A percentile compares a stretch with the other conserved stretches of the same genome.
These are phyloP conservation scores for Nymphicus hollandicus DNA, from an alignment of 2,113 vertebrate species.

Conservation along the genomic window DNA sequence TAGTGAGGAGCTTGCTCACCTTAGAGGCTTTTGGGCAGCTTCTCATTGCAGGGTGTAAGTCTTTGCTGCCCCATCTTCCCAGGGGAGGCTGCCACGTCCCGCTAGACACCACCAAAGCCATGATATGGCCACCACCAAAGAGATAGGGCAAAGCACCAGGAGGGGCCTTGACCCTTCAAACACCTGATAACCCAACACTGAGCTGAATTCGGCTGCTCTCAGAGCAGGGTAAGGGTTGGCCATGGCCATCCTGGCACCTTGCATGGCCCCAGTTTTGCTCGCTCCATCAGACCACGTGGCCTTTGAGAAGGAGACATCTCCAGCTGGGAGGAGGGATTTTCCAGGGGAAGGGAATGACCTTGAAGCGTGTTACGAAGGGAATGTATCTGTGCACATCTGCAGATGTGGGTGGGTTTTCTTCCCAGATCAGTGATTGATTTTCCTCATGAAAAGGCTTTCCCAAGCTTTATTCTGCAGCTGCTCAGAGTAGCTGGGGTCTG, in stretches of 20 bases:
- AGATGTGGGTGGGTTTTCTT: background rate
- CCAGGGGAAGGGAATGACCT: background rate
- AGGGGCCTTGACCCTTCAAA: background rate
- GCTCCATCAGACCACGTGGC: fast-evolving
- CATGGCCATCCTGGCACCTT: background rate
- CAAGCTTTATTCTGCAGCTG: background rate
- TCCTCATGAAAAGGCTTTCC: background rate
- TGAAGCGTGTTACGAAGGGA: background rate
- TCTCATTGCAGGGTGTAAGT: fast-evolving
- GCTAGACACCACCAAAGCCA: background rate
- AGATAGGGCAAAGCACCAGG: background rate
- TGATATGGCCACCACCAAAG: background rate
- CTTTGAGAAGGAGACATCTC: background rate
- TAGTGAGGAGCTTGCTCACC: background rate
- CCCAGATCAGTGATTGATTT: background rate
- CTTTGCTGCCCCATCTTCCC: background rate
- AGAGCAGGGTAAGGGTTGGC: background rate
- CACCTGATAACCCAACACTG: background rate
- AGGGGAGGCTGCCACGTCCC: background rate
- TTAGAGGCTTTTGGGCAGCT: background rate
- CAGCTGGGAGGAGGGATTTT: background rate
- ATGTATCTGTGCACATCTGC: background rate
- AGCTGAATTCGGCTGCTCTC: background rate
- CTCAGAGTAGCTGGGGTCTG: background rate
- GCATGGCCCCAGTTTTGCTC: fast-evolving